Conservation (phyloP, 2,888 invertebrate species). For the Macropis europaea region DNA sequence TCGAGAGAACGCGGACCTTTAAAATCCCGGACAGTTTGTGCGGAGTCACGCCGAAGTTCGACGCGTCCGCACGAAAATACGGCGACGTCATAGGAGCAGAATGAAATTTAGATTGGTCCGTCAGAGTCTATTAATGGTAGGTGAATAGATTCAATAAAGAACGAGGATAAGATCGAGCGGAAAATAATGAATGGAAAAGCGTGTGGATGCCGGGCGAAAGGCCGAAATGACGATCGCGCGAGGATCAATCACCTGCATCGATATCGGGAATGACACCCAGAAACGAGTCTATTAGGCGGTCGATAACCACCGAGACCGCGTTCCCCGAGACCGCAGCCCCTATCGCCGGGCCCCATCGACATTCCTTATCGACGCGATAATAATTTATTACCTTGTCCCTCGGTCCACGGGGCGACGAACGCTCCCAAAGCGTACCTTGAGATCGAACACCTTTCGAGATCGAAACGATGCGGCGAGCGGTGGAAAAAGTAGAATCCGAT, state of each 20-base stretch:
- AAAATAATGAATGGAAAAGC: slow-evolving; percentile 54
- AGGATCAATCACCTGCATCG: slow-evolving; percentile 59
- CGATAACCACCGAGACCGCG: slow-evolving; percentile 66
- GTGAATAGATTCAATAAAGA: slow-evolving; percentile 57
- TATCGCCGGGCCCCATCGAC: slow-evolving; percentile 74
- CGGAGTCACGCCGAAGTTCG: slow-evolving; percentile 19
- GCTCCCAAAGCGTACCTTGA: slow-evolving; percentile 10
- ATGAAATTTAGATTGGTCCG: slow-evolving; percentile 48
- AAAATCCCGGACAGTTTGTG: no score
- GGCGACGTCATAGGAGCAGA: slow-evolving; percentile 20
- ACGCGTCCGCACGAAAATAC: not conserved
- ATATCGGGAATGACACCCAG: slow-evolving; percentile 67
- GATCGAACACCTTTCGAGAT: slow-evolving; percentile 30
- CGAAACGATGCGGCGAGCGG: no score
- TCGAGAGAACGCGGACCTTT: no score
- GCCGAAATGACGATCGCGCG: slow-evolving; percentile 48
- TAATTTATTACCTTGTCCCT: slow-evolving; percentile 74
- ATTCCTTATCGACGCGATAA: slow-evolving; percentile 76
- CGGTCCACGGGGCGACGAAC: slow-evolving; percentile 34
- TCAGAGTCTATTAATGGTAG: slow-evolving; percentile 47
- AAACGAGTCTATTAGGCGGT: slow-evolving; percentile 71
- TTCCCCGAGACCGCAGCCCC: slow-evolving; percentile 62
- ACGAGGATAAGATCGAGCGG: slow-evolving; percentile 49
- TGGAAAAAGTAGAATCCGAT: no score
- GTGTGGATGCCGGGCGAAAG: slow-evolving; percentile 10